These are phyloP conservation scores for Lanistes nyassanus DNA, from an alignment of 1,140 invertebrate species.

Conservation along the genomic window DNA sequence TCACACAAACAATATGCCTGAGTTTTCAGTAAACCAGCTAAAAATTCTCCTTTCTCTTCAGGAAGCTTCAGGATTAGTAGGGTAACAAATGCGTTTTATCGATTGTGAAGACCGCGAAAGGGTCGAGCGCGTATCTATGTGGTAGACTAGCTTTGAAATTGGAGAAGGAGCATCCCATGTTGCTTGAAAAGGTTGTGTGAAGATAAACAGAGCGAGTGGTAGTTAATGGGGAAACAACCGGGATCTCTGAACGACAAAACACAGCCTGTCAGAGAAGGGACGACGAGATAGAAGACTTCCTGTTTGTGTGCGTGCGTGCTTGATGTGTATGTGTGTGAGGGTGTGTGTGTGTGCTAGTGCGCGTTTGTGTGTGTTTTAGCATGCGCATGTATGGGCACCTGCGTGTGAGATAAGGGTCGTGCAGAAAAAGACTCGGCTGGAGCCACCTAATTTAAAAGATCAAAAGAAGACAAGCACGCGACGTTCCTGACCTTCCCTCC, in stretches of 20 bases:
- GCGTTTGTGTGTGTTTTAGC: constrained; percentile 1
- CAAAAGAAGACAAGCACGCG: no score
- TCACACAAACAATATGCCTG: no score
- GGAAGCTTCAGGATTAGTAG: no score
- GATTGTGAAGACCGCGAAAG: neutral
- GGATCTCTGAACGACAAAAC: neutral
- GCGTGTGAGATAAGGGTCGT: neutral
- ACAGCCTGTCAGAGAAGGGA: no score
- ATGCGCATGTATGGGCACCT: neutral
- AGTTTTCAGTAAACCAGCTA: no score
- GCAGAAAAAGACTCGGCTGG: no score
- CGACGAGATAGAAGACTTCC: neutral
- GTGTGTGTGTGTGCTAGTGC: constrained; percentile 2
- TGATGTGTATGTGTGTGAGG: neutral
- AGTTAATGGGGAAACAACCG: neutral
- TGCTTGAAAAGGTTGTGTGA: neutral
- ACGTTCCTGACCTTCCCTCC: no score
- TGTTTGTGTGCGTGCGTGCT: neutral
- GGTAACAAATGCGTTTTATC: no score
- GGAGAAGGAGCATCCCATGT: neutral
- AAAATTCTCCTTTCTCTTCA: no score
- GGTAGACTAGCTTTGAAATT: neutral
- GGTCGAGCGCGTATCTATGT: neutral
- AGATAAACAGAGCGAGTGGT: neutral
- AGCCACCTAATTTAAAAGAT: no score